phyloP scores from a whole-genome alignment of 2,797 vertebrate species.

The Vespertilio murinus region DNA sequence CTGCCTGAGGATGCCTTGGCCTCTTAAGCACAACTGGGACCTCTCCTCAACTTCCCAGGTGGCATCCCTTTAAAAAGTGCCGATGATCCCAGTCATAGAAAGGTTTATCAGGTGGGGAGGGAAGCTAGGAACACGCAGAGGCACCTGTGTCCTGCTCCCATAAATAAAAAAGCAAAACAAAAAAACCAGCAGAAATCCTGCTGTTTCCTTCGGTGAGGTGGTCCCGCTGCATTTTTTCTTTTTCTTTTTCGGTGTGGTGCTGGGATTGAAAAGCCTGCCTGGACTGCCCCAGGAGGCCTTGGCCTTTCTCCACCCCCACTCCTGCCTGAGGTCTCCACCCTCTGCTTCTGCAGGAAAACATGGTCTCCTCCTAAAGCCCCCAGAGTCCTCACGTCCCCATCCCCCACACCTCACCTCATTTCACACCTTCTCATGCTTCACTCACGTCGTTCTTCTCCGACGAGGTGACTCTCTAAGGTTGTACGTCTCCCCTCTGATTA shows the following conservation, averaged over 20 bases:
- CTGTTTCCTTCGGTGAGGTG: neutral
- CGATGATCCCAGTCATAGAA: neutral
- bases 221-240: neutral
- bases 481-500: neutral
- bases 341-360: neutral
- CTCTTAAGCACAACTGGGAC: neutral
- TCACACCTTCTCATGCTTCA: neutral
- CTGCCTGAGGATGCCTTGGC: neutral
- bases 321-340: neutral
- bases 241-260: neutral
- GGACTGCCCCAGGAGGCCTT: neutral
- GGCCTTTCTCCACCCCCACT: neutral
- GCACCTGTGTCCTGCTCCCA: neutral
- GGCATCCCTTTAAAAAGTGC: neutral
- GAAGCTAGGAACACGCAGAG: rapidly evolving
- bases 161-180: neutral
- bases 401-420: neutral
- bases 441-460: neutral
- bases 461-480: neutral
- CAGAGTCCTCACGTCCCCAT: rapidly evolving
- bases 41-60: neutral
- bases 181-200: neutral
- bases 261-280: neutral
- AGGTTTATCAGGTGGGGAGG: neutral
- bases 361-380: too few species aligned